phyloP scores from a whole-genome alignment of 1,140 invertebrate species.

The Meloidogyne floridensis region DNA sequence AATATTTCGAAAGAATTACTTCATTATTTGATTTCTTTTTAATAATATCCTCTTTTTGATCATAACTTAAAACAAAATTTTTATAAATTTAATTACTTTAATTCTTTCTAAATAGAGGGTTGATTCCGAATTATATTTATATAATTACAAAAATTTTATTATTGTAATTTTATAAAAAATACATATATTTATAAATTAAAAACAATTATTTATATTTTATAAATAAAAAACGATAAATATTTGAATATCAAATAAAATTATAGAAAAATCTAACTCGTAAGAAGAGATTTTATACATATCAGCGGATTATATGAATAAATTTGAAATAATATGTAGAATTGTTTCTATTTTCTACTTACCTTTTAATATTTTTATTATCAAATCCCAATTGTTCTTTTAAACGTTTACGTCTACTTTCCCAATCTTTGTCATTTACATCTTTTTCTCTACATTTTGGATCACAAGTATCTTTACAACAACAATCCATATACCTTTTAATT shows the following conservation, averaged over 20 bases:
- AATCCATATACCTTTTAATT: constrained; percentile 24
- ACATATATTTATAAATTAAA: too few species aligned
- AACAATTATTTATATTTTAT: too few species aligned
- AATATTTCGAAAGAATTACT: constrained; percentile 20
- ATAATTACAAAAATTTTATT: too few species aligned
- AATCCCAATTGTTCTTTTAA: neutral
- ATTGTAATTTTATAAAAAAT: too few species aligned
- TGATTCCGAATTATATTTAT: neutral
- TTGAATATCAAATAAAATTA: too few species aligned
- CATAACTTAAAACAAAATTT: neutral
- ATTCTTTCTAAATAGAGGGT: too few species aligned
- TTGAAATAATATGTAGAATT: too few species aligned
- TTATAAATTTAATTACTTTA: too few species aligned
- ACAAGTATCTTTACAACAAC: constrained; percentile 17
- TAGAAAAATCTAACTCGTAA: too few species aligned
- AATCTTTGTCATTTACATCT: neutral
- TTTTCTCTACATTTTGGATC: constrained; percentile 22
- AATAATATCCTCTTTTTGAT: constrained; percentile 1
- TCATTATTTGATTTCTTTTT: neutral
- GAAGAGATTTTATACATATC: too few species aligned
- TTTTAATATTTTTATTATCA: neutral
- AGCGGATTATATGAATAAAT: too few species aligned
- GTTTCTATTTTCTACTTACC: neutral
- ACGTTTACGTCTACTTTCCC: neutral
- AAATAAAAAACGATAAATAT: too few species aligned